phyloP scores from a whole-genome alignment of 2,797 vertebrate genomes.

The Sebastolobus alascanus region DNA sequence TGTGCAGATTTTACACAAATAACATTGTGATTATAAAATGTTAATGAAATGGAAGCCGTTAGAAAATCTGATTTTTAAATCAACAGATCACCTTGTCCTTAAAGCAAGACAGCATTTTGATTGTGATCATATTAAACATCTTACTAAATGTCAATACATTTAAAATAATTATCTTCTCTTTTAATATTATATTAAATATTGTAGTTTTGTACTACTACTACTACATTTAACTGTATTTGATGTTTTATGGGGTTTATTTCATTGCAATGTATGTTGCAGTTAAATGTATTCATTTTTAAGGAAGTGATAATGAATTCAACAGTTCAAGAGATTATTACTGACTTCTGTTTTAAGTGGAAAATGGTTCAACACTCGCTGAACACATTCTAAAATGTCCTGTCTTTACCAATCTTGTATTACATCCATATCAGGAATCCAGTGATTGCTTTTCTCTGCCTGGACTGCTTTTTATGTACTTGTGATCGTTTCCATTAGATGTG shows the following conservation, averaged over 20 bases:
- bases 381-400: slow-evolving; percentile 20
- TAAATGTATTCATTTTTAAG: slow-evolving; percentile 19
- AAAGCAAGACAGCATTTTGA: background rate
- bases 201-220: background rate
- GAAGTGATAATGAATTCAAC: slow-evolving; percentile 26
- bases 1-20: slow-evolving; percentile 11
- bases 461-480: slow-evolving; percentile 50
- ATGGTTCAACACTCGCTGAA: slow-evolving; percentile 33
- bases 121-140: background rate
- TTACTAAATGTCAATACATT: background rate
- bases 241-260: background rate
- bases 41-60: background rate
- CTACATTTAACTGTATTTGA: background rate
- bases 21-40: slow-evolving; percentile 20
- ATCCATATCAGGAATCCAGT: slow-evolving; percentile 36
- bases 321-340: slow-evolving; percentile 10
- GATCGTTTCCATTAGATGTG: slow-evolving; percentile 55
- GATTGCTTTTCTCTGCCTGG: slow-evolving; percentile 35
- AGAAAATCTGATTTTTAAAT: slow-evolving; percentile 2
- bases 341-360: slow-evolving; percentile 36
- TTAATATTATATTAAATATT: background rate
- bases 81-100: background rate
- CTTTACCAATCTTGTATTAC: slow-evolving; percentile 31
- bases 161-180: background rate
- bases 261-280: background rate